Percentiles rank a stretch among this genome's conserved stretches.
These are phyloP conservation scores for Micrasema minimum DNA, from an alignment of 1,140 invertebrate species.

Conservation along the genomic window DNA sequence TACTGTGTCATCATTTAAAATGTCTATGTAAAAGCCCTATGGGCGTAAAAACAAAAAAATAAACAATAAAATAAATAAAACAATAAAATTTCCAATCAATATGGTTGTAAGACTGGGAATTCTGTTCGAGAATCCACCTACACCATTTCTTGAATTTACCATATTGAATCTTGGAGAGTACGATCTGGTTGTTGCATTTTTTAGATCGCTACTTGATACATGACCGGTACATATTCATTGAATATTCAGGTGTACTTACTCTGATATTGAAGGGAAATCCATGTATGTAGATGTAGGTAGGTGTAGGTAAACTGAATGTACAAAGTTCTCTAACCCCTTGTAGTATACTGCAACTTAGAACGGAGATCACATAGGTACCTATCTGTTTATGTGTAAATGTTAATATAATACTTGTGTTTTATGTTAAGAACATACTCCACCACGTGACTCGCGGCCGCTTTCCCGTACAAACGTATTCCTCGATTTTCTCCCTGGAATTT, in stretches of 20 bases:
- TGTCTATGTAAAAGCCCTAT: too few species aligned
- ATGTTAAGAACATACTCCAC: too few species aligned
- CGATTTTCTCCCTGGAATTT: too few species aligned
- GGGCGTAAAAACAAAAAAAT: too few species aligned
- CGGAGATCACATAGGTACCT: background rate
- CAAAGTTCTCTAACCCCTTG: background rate
- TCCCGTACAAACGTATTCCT: too few species aligned
- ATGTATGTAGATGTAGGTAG: background rate
- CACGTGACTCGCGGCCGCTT: too few species aligned
- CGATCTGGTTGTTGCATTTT: constrained; percentile 5
- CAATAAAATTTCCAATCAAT: too few species aligned
- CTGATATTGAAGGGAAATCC: background rate
- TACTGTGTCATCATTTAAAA: too few species aligned
- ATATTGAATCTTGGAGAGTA: constrained; percentile 15
- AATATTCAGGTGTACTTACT: background rate
- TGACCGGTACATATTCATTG: constrained; percentile 20
- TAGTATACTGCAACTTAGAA: background rate
- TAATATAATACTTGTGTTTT: background rate
- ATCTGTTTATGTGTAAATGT: background rate
- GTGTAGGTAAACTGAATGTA: background rate
- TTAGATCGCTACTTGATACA: constrained; percentile 31
- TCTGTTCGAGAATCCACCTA: too few species aligned
- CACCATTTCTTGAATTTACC: background rate
- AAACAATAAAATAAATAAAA: too few species aligned
- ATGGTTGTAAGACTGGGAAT: too few species aligned